A percentile compares a stretch with the other conserved stretches of the same genome.
These are phyloP conservation scores for Anarrhichthys ocellatus DNA, from an alignment of 2,113 vertebrate species.

Conservation along the genomic window DNA sequence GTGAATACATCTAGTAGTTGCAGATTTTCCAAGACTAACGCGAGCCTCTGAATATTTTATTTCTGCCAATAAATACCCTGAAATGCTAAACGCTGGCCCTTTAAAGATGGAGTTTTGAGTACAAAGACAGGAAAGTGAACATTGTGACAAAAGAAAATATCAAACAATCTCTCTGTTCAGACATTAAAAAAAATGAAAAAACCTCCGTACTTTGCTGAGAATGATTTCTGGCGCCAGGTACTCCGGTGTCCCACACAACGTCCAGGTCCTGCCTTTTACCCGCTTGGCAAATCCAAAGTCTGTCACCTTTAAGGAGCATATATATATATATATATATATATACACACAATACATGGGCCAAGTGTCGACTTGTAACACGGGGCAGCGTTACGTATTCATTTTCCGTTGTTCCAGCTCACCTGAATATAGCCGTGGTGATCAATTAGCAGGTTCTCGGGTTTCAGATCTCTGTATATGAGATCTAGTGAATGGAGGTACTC, in stretches of 20 bases:
- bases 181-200: not conserved
- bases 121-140: not conserved
- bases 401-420: slow-evolving; percentile 77
- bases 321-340: too few relatives aligned
- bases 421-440: slow-evolving; percentile 99
- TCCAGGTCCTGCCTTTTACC: slow-evolving; percentile 99
- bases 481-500: slow-evolving; percentile 99
- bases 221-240: slow-evolving; percentile 99
- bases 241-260: slow-evolving; percentile 98
- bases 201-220: slow-evolving; percentile 92
- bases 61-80: too few relatives aligned
- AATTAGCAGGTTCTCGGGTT: slow-evolving; percentile 99
- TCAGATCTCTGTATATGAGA: slow-evolving; percentile 99
- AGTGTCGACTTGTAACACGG: not conserved
- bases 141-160: not conserved
- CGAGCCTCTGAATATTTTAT: too few relatives aligned
- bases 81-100: too few relatives aligned
- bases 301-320: slow-evolving; percentile 87
- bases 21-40: too few relatives aligned
- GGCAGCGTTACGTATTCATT: not conserved
- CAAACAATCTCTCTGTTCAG: not conserved
- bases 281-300: slow-evolving; percentile 99
- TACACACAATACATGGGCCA: not conserved
- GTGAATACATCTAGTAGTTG: too few relatives aligned
- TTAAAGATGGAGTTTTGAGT: not conserved